Percentiles rank a stretch among this genome's conserved stretches.
Evolutionary conservation across 92 coral and sea anemone genomes (phyloP).

Genomic region (Zoanthus gigantus): DNA sequence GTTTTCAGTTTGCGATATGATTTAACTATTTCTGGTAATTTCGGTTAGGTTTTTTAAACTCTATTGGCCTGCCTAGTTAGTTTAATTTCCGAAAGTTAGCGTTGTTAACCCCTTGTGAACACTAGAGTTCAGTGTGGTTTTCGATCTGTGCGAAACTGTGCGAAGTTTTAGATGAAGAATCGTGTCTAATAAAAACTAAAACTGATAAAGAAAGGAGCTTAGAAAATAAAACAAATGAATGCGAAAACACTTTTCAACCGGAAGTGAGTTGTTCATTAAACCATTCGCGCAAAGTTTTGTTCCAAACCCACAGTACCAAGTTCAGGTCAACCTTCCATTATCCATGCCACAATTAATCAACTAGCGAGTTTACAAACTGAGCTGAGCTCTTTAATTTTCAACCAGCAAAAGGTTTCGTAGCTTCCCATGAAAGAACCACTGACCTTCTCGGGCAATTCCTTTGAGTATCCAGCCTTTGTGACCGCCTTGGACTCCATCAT

Average conservation of each 20-base stretch:
- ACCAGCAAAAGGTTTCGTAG: constrained; percentile 48
- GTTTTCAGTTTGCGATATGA: too few relatives aligned
- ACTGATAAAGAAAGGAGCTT: background rate
- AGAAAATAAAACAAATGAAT: background rate
- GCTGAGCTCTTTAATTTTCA: constrained; percentile 49
- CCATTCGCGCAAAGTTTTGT: constrained; percentile 24
- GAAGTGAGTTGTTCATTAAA: constrained; percentile 8
- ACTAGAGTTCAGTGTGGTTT: too few relatives aligned
- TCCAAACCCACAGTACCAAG: background rate
- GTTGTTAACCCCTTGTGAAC: too few relatives aligned
- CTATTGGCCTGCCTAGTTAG: too few relatives aligned
- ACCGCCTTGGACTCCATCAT: constrained; percentile 54
- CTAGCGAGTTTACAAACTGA: constrained; percentile 59
- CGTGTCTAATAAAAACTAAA: background rate
- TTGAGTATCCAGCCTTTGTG: constrained; percentile 60
- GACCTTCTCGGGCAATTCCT: constrained; percentile 47
- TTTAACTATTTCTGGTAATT: too few relatives aligned
- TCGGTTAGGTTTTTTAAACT: too few relatives aligned
- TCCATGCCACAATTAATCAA: constrained; percentile 39
- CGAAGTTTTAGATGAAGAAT: constrained; percentile 45
- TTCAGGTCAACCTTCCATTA: constrained; percentile 3
- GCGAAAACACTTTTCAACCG: background rate
- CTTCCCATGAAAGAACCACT: constrained; percentile 64
- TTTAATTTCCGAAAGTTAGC: too few relatives aligned
- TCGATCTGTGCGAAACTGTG: background rate